phyloP scores from a whole-genome alignment of 2,113 vertebrate genomes.

The Cavia aperea region DNA sequence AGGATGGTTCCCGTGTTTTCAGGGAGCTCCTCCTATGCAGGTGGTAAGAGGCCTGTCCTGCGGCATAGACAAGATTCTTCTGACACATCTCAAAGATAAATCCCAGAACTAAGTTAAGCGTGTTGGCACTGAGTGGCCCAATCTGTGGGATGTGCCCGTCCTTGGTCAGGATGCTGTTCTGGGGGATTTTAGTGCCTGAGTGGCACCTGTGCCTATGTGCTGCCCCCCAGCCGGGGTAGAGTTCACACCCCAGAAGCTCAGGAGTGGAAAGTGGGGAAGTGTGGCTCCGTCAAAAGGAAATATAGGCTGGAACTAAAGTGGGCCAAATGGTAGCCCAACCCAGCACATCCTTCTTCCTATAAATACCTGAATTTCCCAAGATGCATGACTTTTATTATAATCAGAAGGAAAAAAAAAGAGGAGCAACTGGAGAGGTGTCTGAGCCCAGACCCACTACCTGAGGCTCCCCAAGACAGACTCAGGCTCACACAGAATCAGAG shows the following conservation, averaged over 20 bases:
- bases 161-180: not conserved
- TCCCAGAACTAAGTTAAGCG: not conserved
- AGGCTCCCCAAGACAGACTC: not conserved
- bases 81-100: not conserved
- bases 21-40: not conserved
- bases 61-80: not conserved
- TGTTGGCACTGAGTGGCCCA: not conserved
- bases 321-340: not conserved
- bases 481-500: not conserved
- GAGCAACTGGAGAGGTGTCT: not conserved
- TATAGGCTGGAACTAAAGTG: not conserved
- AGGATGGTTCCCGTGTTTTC: not conserved
- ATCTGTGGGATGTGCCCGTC: not conserved
- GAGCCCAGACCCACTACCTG: not conserved
- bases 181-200: not conserved
- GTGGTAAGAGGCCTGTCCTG: not conserved
- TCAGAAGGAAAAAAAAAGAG: not conserved
- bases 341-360: not conserved
- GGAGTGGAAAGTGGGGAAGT: not conserved
- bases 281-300: not conserved
- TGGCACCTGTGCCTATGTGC: not conserved
- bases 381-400: not conserved
- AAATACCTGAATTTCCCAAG: conserved; percentile 18
- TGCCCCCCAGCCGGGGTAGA: not conserved
- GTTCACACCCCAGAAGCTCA: not conserved